Evolutionary conservation across 2,113 vertebrate species (phyloP).

Genomic region (Laticauda laticaudata): DNA sequence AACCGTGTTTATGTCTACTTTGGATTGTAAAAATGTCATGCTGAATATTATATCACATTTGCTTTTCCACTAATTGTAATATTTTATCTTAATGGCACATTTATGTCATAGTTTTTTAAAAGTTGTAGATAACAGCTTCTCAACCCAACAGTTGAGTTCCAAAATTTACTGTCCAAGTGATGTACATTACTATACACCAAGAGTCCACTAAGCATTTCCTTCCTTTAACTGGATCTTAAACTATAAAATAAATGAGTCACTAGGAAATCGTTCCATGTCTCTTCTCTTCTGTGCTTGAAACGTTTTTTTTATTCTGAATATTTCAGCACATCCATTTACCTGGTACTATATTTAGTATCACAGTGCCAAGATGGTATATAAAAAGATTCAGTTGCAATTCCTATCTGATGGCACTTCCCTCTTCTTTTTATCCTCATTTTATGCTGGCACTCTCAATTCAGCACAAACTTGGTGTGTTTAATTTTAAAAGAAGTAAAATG

Average conservation of each 20-base stretch:
- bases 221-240: constrained; percentile 69
- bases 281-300: constrained; percentile 72
- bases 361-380: constrained; percentile 81
- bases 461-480: constrained; percentile 85
- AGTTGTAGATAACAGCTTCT: constrained; percentile 32
- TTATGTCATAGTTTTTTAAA: constrained; percentile 3
- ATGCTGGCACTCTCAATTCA: constrained; percentile 81
- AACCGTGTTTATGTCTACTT: constrained; percentile 37
- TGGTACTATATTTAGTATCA: constrained; percentile 81
- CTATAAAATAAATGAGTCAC: constrained; percentile 58
- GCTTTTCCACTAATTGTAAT: constrained; percentile 60
- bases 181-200: background rate
- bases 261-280: constrained; percentile 62
- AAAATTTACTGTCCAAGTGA: constrained; percentile 63
- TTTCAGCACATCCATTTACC: constrained; percentile 82
- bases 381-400: constrained; percentile 85
- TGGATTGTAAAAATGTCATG: constrained; percentile 26
- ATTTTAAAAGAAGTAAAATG: constrained; percentile 86
- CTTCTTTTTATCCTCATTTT: constrained; percentile 82
- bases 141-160: constrained; percentile 42
- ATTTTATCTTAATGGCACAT: constrained; percentile 27
- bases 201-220: constrained; percentile 57
- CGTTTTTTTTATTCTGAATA: constrained; percentile 85
- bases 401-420: constrained; percentile 84
- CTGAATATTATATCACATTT: constrained; percentile 24